Percentiles rank a stretch among this genome's conserved stretches.
Conservation (phyloP, 2,888 invertebrate genomes). For the Phania funesta region DNA sequence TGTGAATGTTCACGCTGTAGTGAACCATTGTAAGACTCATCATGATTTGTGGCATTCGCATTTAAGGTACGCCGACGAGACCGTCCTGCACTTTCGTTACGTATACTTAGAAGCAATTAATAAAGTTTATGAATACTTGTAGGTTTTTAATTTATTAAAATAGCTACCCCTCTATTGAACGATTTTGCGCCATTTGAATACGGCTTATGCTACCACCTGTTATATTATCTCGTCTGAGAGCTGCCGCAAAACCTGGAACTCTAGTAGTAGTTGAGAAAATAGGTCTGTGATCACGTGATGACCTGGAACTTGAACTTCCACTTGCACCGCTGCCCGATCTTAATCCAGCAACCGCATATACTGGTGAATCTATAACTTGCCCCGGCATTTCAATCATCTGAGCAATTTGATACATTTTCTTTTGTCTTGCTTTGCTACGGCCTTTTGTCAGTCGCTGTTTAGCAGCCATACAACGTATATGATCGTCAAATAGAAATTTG, state of each 20-base stretch:
- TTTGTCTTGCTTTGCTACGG: conserved; percentile 95
- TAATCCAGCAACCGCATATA: conserved; percentile 76
- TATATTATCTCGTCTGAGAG: conserved; percentile 81
- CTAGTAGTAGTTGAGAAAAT: conserved; percentile 81
- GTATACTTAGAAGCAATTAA: conserved; percentile 70
- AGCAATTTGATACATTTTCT: conserved; percentile 98
- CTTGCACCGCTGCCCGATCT: conserved; percentile 66
- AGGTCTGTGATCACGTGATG: conserved; percentile 81
- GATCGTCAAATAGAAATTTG: conserved; percentile 98
- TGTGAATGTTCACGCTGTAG: conserved; percentile 77
- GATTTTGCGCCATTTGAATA: conserved; percentile 78
- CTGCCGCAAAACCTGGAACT: conserved; percentile 83
- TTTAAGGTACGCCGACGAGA: conserved; percentile 81
- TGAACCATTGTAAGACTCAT: conserved; percentile 61
- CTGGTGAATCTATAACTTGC: conserved; percentile 75
- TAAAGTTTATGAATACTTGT: neutral
- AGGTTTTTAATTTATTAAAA: neutral
- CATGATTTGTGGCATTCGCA: conserved; percentile 79
- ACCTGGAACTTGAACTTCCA: conserved; percentile 73
- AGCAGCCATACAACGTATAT: conserved; percentile 99
- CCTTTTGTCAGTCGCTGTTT: conserved; percentile 94
- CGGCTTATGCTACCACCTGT: conserved; percentile 77
- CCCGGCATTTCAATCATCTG: conserved; percentile 91
- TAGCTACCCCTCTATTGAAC: conserved; percentile 77
- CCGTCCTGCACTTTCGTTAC: conserved; percentile 75